Evolutionary conservation across 1,140 invertebrate species (phyloP).

Genomic region (Drosophila fuyamai): DNA sequence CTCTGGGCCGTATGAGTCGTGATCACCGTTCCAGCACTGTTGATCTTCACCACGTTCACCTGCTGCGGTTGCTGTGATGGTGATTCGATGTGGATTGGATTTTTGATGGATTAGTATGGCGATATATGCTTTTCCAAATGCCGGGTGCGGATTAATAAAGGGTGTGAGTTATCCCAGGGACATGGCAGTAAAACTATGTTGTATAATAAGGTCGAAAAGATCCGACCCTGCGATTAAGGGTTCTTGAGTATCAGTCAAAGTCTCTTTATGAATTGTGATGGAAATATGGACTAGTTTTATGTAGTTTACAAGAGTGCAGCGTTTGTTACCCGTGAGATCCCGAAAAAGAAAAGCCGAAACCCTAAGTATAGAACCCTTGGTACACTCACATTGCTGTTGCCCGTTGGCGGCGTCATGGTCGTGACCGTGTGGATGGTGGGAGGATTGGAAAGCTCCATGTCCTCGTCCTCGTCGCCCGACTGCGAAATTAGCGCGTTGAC

Average conservation of each 20-base stretch:
- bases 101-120: slow-evolving; percentile 24
- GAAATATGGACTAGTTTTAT: too few relatives aligned
- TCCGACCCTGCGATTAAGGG: neutral
- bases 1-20: slow-evolving; percentile 78
- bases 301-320: too few relatives aligned
- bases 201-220: neutral
- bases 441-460: slow-evolving; percentile 75
- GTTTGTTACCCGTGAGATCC: neutral
- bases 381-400: slow-evolving; percentile 76
- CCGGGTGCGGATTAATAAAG: slow-evolving; percentile 9
- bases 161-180: neutral
- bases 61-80: slow-evolving; percentile 84
- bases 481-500: slow-evolving; percentile 85
- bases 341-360: neutral
- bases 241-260: too few relatives aligned
- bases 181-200: neutral
- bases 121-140: slow-evolving; percentile 7
- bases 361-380: neutral
- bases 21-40: slow-evolving; percentile 81
- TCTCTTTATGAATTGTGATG: too few relatives aligned
- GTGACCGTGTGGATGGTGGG: slow-evolving; percentile 85
- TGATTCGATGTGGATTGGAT: slow-evolving; percentile 7
- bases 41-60: slow-evolving; percentile 83
- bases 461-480: slow-evolving; percentile 76
- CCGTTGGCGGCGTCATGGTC: slow-evolving; percentile 68